Conservation (phyloP, 1,140 invertebrate genomes). For the Thereuonema tuberculata region DNA sequence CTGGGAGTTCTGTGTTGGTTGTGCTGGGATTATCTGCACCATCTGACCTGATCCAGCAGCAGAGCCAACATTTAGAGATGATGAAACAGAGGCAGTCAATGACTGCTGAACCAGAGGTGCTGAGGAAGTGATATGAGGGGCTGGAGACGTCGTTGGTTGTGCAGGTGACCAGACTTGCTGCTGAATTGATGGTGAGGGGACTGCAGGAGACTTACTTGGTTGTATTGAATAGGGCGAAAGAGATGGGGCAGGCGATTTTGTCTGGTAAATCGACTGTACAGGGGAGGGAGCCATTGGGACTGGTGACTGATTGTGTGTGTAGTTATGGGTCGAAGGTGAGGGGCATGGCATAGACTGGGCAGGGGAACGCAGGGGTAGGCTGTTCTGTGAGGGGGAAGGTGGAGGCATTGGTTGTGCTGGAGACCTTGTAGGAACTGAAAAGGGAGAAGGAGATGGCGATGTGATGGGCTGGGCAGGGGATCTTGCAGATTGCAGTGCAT, state of each 20-base stretch:
- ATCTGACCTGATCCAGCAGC: conserved; percentile 12
- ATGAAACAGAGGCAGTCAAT: conserved; percentile 8
- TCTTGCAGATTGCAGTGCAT: conserved; percentile 12
- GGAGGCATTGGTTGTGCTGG: conserved; percentile 6
- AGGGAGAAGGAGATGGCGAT: conserved; percentile 17
- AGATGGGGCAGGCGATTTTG: conserved; percentile 14
- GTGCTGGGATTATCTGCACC: conserved; percentile 17
- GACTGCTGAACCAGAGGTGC: conserved; percentile 16
- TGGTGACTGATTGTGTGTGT: not conserved
- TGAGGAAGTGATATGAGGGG: conserved; percentile 12
- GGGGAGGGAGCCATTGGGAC: not conserved
- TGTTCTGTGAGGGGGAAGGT: conserved; percentile 11
- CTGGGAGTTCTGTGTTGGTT: conserved; percentile 6
- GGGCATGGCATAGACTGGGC: conserved; percentile 4
- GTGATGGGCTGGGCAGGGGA: conserved; percentile 16
- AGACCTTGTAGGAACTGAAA: conserved; percentile 15
- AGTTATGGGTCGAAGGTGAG: not conserved
- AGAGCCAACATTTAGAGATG: conserved; percentile 12
- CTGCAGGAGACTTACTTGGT: conserved; percentile 7
- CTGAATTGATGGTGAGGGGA: not conserved
- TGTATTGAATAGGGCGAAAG: conserved; percentile 14
- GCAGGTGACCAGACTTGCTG: not conserved
- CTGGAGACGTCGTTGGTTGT: not conserved
- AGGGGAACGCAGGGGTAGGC: conserved; percentile 7
- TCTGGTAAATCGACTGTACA: conserved; percentile 11